Percentiles rank a stretch among this genome's conserved stretches.
These are phyloP conservation scores for Heteronetta atricapilla DNA, from an alignment of 2,113 vertebrate genomes.

Conservation along the genomic window DNA sequence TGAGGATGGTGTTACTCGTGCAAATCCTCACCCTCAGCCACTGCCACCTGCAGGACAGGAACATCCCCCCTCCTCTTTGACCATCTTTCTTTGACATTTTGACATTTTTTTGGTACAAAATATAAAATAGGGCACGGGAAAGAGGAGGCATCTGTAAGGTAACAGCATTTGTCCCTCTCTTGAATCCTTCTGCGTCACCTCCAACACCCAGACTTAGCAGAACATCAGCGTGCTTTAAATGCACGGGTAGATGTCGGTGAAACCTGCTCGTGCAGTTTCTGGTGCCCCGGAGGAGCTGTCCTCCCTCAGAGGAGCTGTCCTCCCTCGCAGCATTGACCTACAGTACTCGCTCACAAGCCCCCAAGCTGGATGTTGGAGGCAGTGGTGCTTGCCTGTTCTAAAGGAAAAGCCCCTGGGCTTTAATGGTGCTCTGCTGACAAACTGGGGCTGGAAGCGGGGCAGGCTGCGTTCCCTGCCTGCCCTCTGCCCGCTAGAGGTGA, in stretches of 20 bases:
- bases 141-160: not conserved
- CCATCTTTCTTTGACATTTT: not conserved
- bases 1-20: not conserved
- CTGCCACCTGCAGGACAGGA: not conserved
- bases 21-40: not conserved
- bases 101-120: not conserved
- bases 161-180: not conserved
- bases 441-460: not conserved
- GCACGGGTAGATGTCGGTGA: accelerated
- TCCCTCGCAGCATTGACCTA: accelerated
- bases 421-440: not conserved
- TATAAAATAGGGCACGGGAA: not conserved
- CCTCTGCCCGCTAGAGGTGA: not conserved
- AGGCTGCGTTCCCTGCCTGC: accelerated
- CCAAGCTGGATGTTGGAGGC: not conserved
- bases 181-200: no score
- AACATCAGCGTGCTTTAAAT: not conserved
- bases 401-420: not conserved
- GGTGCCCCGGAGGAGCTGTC: not conserved
- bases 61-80: not conserved
- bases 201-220: not conserved
- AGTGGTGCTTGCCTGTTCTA: not conserved
- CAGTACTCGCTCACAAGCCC: accelerated
- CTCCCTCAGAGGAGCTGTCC: no score
- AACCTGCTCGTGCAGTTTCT: not conserved